These are phyloP conservation scores for Leptinotarsa tumamoca DNA, from an alignment of 2,888 invertebrate genomes.

Conservation along the genomic window DNA sequence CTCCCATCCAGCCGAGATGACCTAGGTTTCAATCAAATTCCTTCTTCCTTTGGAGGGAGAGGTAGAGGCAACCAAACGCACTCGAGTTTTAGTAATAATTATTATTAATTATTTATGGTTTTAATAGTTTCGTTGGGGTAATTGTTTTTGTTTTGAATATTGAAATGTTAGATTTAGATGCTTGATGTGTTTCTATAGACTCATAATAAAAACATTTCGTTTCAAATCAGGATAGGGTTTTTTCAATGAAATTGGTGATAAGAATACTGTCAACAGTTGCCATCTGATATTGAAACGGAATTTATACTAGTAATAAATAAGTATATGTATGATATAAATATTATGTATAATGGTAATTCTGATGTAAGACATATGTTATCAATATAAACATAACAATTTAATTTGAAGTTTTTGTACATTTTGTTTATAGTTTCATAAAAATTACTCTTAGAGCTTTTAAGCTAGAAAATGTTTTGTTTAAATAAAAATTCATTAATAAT, in stretches of 20 bases:
- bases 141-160: slow-evolving; percentile 3
- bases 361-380: neutral
- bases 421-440: neutral
- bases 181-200: neutral
- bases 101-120: slow-evolving; percentile 16
- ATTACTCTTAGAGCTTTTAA: too few species aligned
- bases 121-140: slow-evolving; percentile 10
- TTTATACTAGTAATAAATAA: neutral
- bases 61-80: slow-evolving; percentile 13
- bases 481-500: too few species aligned
- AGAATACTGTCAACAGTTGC: neutral
- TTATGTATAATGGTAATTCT: neutral
- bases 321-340: neutral
- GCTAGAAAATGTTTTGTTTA: too few species aligned
- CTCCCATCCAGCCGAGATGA: slow-evolving; percentile 2
- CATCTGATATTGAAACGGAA: neutral
- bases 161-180: neutral
- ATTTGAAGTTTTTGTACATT: slow-evolving; percentile 7
- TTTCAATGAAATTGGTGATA: neutral
- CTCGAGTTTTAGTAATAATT: slow-evolving; percentile 16
- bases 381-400: neutral
- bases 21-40: neutral
- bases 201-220: neutral
- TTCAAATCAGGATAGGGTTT: neutral
- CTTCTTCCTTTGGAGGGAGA: slow-evolving; percentile 9